Percentiles rank a stretch among this genome's conserved stretches.
Evolutionary conservation across 1,140 invertebrate genomes (phyloP).

Genomic region (Drosophila pallidifrons): DNA sequence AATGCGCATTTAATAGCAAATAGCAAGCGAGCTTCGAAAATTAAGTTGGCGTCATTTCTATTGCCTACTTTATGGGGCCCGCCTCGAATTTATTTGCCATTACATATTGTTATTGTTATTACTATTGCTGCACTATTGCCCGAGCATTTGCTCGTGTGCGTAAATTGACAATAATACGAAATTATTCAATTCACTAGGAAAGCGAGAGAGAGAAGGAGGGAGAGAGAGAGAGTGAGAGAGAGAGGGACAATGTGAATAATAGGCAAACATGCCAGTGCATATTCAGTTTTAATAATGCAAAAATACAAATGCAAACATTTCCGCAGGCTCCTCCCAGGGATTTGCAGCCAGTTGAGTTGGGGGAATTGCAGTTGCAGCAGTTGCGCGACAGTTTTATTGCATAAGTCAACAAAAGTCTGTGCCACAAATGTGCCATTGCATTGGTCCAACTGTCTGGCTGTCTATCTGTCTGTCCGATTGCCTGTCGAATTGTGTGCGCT

Average conservation of each 20-base stretch:
- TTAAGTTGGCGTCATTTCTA: slow-evolving; percentile 77
- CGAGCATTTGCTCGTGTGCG: slow-evolving; percentile 59
- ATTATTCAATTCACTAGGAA: slow-evolving; percentile 56
- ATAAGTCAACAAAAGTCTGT: slow-evolving; percentile 82
- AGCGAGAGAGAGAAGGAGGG: neutral
- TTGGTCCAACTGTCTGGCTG: slow-evolving; percentile 6
- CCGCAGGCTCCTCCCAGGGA: slow-evolving; percentile 61
- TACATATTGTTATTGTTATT: slow-evolving; percentile 38
- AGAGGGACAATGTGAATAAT: slow-evolving; percentile 51
- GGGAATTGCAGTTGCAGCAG: slow-evolving; percentile 65
- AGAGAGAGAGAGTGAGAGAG: slow-evolving; percentile 2
- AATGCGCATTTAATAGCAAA: slow-evolving; percentile 56
- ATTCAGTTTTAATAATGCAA: slow-evolving; percentile 83
- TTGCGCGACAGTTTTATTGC: slow-evolving; percentile 82
- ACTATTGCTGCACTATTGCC: slow-evolving; percentile 56
- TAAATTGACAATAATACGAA: slow-evolving; percentile 75
- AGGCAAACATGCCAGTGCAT: slow-evolving; percentile 61
- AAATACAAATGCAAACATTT: slow-evolving; percentile 84
- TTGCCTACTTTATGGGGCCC: slow-evolving; percentile 71
- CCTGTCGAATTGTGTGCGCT: slow-evolving; percentile 33
- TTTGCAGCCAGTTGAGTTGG: slow-evolving; percentile 27
- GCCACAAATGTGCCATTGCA: slow-evolving; percentile 62
- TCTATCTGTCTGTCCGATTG: slow-evolving; percentile 28
- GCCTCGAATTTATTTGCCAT: slow-evolving; percentile 46
- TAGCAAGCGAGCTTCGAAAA: slow-evolving; percentile 40